A percentile compares a stretch with the other conserved stretches of the same genome.
phyloP scores from a whole-genome alignment of 2,888 invertebrate species.

The Eustalomyia histrio region DNA sequence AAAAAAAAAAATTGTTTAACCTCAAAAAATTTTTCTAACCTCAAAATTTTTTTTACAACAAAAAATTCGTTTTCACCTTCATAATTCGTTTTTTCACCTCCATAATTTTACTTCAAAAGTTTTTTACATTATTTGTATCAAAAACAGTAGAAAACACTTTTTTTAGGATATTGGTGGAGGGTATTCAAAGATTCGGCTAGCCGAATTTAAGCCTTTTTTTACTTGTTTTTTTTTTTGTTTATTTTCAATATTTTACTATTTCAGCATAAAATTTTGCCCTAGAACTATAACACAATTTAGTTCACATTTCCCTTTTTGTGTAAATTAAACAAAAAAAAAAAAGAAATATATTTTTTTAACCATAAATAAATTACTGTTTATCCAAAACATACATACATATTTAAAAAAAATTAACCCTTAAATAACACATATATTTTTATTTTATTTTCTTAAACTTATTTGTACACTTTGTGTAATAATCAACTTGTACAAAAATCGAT shows the following conservation, averaged over 20 bases:
- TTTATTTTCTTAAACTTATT: not conserved
- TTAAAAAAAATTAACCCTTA: not conserved
- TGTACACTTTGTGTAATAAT: not conserved
- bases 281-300: constrained; percentile 28
- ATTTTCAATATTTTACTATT: constrained; percentile 5
- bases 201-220: no score
- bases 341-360: not conserved
- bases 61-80: no score
- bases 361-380: not conserved
- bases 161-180: no score
- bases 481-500: not conserved
- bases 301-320: constrained; percentile 30
- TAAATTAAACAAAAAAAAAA: constrained; percentile 9
- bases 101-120: no score
- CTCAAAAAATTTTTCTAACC: no score
- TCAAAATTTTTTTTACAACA: no score
- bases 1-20: no score
- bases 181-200: no score
- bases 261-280: constrained; percentile 27
- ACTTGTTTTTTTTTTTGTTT: no score
- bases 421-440: not conserved
- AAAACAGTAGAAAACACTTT: no score
- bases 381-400: not conserved
- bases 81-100: no score
- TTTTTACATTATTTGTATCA: no score